These are phyloP conservation scores for Etheostoma perlongum DNA, from an alignment of 2,797 vertebrate species.

Conservation along the genomic window DNA sequence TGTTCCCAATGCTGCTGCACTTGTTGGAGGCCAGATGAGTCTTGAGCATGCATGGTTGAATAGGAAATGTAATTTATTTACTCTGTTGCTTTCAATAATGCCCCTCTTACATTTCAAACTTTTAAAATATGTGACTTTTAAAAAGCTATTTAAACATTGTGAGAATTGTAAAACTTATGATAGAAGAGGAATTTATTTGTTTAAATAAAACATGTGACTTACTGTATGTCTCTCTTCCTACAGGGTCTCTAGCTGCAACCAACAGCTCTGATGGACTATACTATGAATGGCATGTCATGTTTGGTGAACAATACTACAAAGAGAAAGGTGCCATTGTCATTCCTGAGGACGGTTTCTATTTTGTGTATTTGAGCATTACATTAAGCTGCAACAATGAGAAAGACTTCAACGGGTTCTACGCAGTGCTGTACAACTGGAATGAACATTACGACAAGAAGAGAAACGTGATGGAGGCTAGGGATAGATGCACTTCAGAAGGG, in stretches of 20 bases:
- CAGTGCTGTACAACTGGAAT: not conserved
- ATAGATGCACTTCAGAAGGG: accelerated
- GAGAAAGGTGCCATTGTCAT: conserved; percentile 22
- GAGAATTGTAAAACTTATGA: too few species aligned
- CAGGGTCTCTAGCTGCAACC: accelerated
- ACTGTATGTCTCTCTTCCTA: not conserved
- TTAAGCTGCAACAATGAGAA: accelerated
- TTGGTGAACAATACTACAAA: not conserved
- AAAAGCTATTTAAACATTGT: not conserved
- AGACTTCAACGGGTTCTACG: accelerated
- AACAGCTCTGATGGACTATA: accelerated
- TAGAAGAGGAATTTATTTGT: not conserved
- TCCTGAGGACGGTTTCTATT: conserved; percentile 7
- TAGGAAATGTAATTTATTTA: too few species aligned
- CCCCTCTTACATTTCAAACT: too few species aligned
- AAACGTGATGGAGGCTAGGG: accelerated
- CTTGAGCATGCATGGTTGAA: too few species aligned
- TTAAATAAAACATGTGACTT: not conserved
- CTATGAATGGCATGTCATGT: accelerated
- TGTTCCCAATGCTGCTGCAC: too few species aligned
- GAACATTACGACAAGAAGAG: accelerated
- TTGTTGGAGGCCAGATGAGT: too few species aligned
- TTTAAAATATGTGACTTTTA: not conserved
- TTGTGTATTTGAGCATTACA: conserved; percentile 16
- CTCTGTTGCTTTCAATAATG: not conserved